Evolutionary conservation across 2,797 vertebrate genomes (phyloP).

Genomic region (Hapalemur alaotrensis): DNA sequence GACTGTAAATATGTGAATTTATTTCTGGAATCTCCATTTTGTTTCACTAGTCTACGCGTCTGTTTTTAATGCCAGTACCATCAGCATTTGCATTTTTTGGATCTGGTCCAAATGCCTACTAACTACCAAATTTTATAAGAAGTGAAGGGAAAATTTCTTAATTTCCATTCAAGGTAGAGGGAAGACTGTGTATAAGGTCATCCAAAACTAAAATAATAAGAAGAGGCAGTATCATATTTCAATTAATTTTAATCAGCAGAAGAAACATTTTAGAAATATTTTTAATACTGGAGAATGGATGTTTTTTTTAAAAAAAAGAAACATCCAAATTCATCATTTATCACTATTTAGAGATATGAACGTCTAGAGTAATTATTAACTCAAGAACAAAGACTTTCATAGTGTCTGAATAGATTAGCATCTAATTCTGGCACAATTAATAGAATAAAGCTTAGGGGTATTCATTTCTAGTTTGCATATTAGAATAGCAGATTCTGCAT

Average conservation of each 20-base stretch:
- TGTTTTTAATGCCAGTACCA: neutral
- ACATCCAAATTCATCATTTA: neutral
- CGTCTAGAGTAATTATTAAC: neutral
- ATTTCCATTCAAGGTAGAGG: neutral
- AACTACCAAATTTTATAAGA: neutral
- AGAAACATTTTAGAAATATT: neutral
- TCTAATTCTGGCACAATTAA: neutral
- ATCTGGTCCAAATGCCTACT: neutral
- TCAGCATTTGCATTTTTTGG: neutral
- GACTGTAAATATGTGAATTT: neutral
- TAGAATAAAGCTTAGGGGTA: neutral
- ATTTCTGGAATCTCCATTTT: neutral
- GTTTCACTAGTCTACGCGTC: neutral
- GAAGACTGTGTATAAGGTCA: neutral
- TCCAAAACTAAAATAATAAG: neutral
- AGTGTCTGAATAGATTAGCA: neutral
- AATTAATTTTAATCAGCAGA: neutral
- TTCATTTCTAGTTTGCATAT: neutral
- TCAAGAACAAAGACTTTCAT: neutral
- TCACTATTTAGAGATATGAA: neutral
- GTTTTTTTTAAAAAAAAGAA: neutral
- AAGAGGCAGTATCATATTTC: neutral
- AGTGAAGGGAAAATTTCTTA: neutral
- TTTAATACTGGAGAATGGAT: neutral
- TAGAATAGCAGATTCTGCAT: neutral